Percentiles rank a stretch among this genome's conserved stretches.
Evolutionary conservation across 2,113 vertebrate species (phyloP).

Genomic region (Ariopsis seemanni): DNA sequence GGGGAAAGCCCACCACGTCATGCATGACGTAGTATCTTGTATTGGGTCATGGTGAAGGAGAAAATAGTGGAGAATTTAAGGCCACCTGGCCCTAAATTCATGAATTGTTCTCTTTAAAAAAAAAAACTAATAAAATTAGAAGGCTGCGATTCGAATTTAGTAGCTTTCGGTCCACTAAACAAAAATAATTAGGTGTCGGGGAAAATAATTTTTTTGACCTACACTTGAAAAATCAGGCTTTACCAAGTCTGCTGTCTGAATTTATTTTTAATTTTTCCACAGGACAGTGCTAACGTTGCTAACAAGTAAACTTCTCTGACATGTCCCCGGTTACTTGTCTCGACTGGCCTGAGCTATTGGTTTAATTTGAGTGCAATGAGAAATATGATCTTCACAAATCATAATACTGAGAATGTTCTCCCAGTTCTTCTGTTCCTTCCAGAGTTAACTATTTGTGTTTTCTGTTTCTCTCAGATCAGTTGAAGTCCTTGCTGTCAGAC

Average conservation of each 20-base stretch:
- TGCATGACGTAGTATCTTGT: too few relatives aligned
- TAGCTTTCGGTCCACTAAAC: too few relatives aligned
- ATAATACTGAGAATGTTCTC: not conserved
- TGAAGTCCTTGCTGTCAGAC: constrained; percentile 82
- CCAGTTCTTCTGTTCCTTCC: not conserved
- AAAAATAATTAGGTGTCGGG: too few relatives aligned
- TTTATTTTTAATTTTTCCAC: not conserved
- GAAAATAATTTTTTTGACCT: too few relatives aligned
- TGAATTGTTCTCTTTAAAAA: too few relatives aligned
- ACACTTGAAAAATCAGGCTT: too few relatives aligned
- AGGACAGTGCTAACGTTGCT: not conserved
- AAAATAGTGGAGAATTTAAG: too few relatives aligned
- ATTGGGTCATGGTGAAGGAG: too few relatives aligned
- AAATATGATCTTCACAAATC: not conserved
- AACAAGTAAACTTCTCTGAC: not conserved
- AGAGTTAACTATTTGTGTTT: not conserved
- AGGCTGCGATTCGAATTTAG: too few relatives aligned
- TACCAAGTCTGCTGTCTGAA: not conserved
- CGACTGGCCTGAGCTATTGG: not conserved
- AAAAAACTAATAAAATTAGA: too few relatives aligned
- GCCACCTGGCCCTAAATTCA: too few relatives aligned
- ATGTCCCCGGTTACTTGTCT: not conserved
- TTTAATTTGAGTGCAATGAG: not conserved
- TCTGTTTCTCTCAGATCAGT: constrained; percentile 55
- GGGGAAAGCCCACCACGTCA: too few relatives aligned